Percentiles rank a stretch among this genome's conserved stretches.
Conservation (phyloP, 30 jellyfish, hydroid and myxozoan genomes). For the Cassiopea xamachana region DNA sequence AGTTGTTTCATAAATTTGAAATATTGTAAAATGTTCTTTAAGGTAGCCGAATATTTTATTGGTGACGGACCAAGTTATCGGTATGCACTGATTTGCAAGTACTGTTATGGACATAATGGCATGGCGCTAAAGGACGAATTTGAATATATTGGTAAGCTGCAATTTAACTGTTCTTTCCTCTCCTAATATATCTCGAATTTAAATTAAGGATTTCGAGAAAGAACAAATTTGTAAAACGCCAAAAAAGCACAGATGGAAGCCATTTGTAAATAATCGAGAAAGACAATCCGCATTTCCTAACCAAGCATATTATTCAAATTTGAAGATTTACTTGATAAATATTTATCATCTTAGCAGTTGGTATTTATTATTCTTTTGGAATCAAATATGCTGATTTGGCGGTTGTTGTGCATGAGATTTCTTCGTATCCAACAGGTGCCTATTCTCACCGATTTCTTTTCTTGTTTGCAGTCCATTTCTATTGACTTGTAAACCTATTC, state of each 20-base stretch:
- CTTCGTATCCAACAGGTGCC: not conserved
- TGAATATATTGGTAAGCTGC: constrained; percentile 81
- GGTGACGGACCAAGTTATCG: constrained; percentile 99
- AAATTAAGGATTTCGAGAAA: not conserved
- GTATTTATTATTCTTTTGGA: too few relatives aligned
- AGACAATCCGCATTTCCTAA: too few relatives aligned
- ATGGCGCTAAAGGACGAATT: constrained; percentile 97
- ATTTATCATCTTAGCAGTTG: not conserved
- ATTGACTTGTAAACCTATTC: not conserved
- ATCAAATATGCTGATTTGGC: not conserved
- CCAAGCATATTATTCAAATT: too few relatives aligned
- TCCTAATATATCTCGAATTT: not conserved
- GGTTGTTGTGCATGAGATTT: not conserved
- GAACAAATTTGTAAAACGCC: not conserved
- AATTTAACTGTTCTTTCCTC: not conserved
- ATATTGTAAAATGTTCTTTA: not conserved
- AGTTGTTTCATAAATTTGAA: not conserved
- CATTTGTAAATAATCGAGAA: too few relatives aligned
- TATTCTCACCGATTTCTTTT: not conserved
- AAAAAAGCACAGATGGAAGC: too few relatives aligned
- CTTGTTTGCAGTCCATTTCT: not conserved
- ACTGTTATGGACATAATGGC: constrained; percentile 89
- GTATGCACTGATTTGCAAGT: constrained; percentile 85
- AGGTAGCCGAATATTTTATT: constrained; percentile 96
- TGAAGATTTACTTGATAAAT: too few relatives aligned